Evolutionary conservation across 2,113 vertebrate genomes (phyloP).

Genomic region (Gobio gobio): DNA sequence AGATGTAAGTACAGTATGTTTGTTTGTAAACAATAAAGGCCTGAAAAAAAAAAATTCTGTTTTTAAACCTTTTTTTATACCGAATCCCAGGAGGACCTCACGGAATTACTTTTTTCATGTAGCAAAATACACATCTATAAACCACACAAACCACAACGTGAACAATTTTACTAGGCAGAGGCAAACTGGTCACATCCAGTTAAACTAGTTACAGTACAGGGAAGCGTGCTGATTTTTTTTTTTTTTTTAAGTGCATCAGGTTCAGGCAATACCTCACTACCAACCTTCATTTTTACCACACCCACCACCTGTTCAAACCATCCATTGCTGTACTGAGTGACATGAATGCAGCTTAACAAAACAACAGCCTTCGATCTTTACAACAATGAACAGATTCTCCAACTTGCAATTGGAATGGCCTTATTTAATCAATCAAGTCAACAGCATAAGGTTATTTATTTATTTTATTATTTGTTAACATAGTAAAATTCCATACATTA

Average conservation of each 20-base stretch:
- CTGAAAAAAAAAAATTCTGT: background rate
- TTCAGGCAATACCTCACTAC: background rate
- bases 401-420: background rate
- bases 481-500: background rate
- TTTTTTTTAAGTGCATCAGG: background rate
- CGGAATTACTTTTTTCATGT: too few relatives aligned
- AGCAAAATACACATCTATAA: background rate
- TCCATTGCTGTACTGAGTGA: background rate
- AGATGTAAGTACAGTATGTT: constrained; percentile 52
- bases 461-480: constrained; percentile 5
- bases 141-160: background rate
- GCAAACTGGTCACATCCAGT: background rate
- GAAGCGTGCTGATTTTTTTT: background rate
- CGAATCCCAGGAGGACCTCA: background rate
- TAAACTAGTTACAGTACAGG: background rate
- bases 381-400: background rate
- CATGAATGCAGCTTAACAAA: background rate
- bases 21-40: constrained; percentile 64
- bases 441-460: background rate
- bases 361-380: background rate
- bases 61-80: background rate
- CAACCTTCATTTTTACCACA: background rate
- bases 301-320: background rate
- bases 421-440: background rate
- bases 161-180: background rate